These are phyloP conservation scores for Chelon labrosus DNA, from an alignment of 2,797 vertebrate species.

Conservation along the genomic window DNA sequence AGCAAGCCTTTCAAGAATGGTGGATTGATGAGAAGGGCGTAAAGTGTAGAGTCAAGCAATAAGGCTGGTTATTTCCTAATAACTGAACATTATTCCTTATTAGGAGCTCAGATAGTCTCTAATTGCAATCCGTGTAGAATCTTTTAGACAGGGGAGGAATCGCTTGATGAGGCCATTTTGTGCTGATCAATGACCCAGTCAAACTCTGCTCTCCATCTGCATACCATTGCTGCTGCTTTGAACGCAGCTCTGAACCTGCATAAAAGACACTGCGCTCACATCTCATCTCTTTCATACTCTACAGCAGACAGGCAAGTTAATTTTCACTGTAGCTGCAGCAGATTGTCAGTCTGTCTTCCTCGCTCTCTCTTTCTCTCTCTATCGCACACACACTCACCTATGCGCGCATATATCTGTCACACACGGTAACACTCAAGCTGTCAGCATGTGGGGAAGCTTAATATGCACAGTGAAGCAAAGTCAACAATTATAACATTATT, in stretches of 20 bases:
- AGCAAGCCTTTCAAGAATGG: conserved; percentile 63
- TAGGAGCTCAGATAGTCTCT: conserved; percentile 79
- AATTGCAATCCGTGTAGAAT: conserved; percentile 81
- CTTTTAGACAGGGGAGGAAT: conserved; percentile 83
- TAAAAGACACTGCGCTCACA: conserved; percentile 83
- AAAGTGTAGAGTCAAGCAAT: conserved; percentile 72
- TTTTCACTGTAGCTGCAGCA: conserved; percentile 76
- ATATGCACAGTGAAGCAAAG: conserved; percentile 80
- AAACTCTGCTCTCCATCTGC: conserved; percentile 73
- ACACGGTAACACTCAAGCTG: conserved; percentile 78
- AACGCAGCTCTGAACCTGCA: conserved; percentile 85
- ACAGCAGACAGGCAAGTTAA: conserved; percentile 79
- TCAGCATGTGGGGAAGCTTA: conserved; percentile 78
- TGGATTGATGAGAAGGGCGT: conserved; percentile 61
- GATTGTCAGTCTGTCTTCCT: conserved; percentile 76
- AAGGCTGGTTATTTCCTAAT: conserved; percentile 78
- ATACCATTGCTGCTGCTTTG: conserved; percentile 80
- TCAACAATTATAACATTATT: conserved; percentile 86
- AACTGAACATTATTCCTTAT: conserved; percentile 85
- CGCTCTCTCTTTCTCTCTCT: conserved; percentile 4
- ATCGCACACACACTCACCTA: conserved; percentile 40
- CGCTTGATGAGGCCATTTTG: conserved; percentile 86
- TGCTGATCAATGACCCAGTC: conserved; percentile 86
- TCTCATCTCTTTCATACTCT: conserved; percentile 84
- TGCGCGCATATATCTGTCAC: conserved; percentile 72